Conservation (phyloP, 2,113 vertebrate genomes). For the Notiomystis cincta region DNA sequence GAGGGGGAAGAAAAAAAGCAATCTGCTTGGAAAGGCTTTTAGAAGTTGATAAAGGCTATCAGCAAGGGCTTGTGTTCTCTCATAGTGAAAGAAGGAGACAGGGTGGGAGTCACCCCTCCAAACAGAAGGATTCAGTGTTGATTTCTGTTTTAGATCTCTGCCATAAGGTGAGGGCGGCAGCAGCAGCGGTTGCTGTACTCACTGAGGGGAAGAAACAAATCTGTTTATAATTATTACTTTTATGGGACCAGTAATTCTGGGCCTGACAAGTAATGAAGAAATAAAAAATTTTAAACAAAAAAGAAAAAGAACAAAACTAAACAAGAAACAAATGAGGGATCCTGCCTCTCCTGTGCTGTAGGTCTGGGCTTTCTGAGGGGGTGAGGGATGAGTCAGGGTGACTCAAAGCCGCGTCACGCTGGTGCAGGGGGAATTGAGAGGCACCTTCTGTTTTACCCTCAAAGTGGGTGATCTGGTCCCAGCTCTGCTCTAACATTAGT, state of each 20-base stretch:
- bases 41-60: neutral
- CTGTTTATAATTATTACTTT: slow-evolving; percentile 2
- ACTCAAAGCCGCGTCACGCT: neutral
- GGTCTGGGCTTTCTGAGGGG: neutral
- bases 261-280: neutral
- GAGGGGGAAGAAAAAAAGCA: neutral
- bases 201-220: neutral
- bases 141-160: neutral
- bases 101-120: neutral
- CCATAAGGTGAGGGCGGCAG: neutral
- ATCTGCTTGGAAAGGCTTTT: neutral
- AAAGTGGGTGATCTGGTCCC: slow-evolving; percentile 44
- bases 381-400: slow-evolving; percentile 38
- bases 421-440: neutral
- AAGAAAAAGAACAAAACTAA: neutral
- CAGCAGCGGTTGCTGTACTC: neutral
- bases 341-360: slow-evolving; percentile 13
- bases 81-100: neutral
- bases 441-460: slow-evolving; percentile 7
- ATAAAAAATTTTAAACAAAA: neutral
- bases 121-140: neutral
- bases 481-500: neutral
- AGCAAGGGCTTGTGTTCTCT: neutral
- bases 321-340: neutral
- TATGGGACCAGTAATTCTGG: neutral